Evolutionary conservation across 2,888 invertebrate genomes (phyloP).

Genomic region (Zygogramma bicolorata): DNA sequence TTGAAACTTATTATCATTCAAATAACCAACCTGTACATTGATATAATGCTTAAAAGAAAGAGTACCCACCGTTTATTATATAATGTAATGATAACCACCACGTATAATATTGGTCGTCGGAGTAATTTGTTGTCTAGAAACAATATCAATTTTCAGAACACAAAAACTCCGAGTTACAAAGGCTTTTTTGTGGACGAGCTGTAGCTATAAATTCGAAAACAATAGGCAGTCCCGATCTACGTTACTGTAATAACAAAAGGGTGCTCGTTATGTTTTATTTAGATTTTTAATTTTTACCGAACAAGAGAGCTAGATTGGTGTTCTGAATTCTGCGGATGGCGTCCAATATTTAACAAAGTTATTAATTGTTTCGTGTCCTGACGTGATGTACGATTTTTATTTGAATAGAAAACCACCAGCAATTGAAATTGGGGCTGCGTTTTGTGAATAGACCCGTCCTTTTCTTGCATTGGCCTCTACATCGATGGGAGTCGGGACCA

Average conservation of each 20-base stretch:
- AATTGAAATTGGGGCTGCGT: conserved; percentile 52
- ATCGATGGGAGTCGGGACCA: conserved; percentile 25
- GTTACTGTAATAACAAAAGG: conserved; percentile 61
- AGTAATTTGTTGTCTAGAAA: conserved; percentile 45
- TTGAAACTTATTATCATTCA: too few species aligned
- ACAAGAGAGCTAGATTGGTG: conserved; percentile 58
- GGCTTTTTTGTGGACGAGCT: conserved; percentile 49
- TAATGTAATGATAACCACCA: too few species aligned
- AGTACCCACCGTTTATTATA: too few species aligned
- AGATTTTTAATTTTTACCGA: conserved; percentile 63
- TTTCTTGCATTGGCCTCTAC: conserved; percentile 41
- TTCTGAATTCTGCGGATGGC: conserved; percentile 50
- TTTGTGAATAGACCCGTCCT: conserved; percentile 40
- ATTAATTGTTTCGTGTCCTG: conserved; percentile 61
- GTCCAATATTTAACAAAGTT: conserved; percentile 62
- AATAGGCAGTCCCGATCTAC: conserved; percentile 62
- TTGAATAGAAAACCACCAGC: conserved; percentile 58
- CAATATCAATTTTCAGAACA: conserved; percentile 53
- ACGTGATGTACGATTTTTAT: conserved; percentile 61
- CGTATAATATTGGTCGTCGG: conserved; percentile 25
- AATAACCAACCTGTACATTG: too few species aligned
- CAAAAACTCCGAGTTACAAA: conserved; percentile 50
- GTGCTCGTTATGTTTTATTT: conserved; percentile 64
- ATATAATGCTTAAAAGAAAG: too few species aligned
- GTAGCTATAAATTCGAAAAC: conserved; percentile 63